Percentiles rank a stretch among this genome's conserved stretches.
phyloP scores from a whole-genome alignment of 2,888 invertebrate genomes.

The Ornithoptera alexandrae region DNA sequence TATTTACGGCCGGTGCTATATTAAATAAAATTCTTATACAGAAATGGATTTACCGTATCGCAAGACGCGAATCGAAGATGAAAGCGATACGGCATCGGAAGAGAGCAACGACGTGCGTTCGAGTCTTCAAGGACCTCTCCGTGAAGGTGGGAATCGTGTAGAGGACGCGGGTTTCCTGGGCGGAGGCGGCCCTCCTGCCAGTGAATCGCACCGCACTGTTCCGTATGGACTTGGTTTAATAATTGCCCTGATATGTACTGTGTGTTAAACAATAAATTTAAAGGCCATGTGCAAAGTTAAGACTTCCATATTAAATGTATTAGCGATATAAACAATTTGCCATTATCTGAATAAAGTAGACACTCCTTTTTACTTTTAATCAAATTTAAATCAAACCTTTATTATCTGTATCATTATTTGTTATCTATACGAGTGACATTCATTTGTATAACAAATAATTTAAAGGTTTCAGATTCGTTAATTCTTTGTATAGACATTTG shows the following conservation, averaged over 20 bases:
- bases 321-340: background rate
- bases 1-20: background rate
- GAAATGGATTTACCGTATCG: slow-evolving; percentile 83
- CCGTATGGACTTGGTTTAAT: slow-evolving; percentile 62
- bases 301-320: slow-evolving; percentile 29
- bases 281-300: slow-evolving; percentile 58
- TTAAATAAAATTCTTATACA: slow-evolving; percentile 41
- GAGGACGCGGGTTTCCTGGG: slow-evolving; percentile 72
- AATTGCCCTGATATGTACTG: slow-evolving; percentile 56
- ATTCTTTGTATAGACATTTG: background rate
- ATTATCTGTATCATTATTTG: background rate
- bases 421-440: background rate
- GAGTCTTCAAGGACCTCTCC: slow-evolving; percentile 83
- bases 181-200: slow-evolving; percentile 54
- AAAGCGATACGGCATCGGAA: slow-evolving; percentile 59
- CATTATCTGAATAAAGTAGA: background rate
- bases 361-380: background rate
- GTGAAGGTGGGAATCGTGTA: slow-evolving; percentile 78
- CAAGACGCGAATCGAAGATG: slow-evolving; percentile 73
- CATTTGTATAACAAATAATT: background rate
- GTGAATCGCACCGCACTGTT: slow-evolving; percentile 43
- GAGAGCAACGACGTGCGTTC: slow-evolving; percentile 80
- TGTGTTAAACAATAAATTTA: slow-evolving; percentile 62
- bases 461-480: background rate
- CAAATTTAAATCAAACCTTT: background rate